Base-by-base conservation (phyloP, 2,888 invertebrate species). In the Hydrotaea diabolus region DNA sequence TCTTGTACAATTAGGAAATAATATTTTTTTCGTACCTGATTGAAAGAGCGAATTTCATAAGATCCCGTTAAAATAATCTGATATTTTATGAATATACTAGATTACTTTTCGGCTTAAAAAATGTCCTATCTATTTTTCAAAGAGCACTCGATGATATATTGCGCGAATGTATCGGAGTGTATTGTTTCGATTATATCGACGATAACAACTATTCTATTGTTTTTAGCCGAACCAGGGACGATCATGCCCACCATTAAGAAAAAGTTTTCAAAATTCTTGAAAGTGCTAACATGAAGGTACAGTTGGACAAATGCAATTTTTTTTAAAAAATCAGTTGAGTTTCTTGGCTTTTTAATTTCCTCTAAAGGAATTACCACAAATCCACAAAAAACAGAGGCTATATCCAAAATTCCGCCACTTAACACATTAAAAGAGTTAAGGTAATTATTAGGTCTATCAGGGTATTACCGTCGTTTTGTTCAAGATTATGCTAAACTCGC, bases 1-100 rank as follows among this genome's bases (percentile, higher is more conserved):
- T 11, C 21, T 23, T 21, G 55, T 5, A 8, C 19, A 57, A 9
- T 17, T 64, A 13, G 64, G 64, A 8, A n/a, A 26, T n/a, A 36
- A 36, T 23, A 4, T 43, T 4, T 77, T 21, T 31, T 69, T 73
- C n/a, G 36, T 36, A 0, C 31, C 59, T 17, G 72, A 62, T 17
- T 15, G 73, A 39, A 79, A 73, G 21, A 72, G 62, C 19, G 73
- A 62, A 59, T 74, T 73, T 19, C 75, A 79, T 31, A 19, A 62
- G 43, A 79, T 73, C 11, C 55, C 55, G 21, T 8, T 31, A 23
- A 64, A 64, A 17, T 17, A 64, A 17, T 26, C 59, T 76, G 43
- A 73, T 17, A 62, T 62, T 66, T 23, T 66, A 39, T 46, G 74
- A 74, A 59, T 74, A 19, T 23, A 19, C 55, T 1, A 74, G 77